Percentiles rank a stretch among this genome's conserved stretches.
Conservation (phyloP, 2,888 invertebrate species). For the Melieria picta region DNA sequence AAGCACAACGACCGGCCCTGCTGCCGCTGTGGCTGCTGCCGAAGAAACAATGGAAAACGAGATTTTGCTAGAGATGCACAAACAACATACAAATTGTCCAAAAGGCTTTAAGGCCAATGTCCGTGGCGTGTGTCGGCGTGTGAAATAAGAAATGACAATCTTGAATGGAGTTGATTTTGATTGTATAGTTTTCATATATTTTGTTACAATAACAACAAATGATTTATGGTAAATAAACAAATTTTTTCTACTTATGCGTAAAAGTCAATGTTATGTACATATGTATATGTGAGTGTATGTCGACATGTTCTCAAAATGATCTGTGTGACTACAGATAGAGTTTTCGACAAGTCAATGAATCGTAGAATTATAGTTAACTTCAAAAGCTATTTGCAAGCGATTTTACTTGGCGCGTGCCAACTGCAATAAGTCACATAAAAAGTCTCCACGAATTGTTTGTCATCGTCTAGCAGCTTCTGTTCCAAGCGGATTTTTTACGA, state of each 20-base stretch:
- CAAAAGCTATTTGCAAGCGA: no score
- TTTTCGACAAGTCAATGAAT: no score
- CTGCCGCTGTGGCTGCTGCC: constrained; percentile 12
- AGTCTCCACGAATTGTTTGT: no score
- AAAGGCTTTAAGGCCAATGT: constrained; percentile 45
- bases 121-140: constrained; percentile 45
- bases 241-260: background rate
- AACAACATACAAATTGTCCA: constrained; percentile 39
- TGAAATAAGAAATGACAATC: constrained; percentile 2
- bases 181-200: constrained; percentile 14
- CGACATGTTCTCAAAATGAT: no score
- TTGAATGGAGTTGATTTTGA: constrained; percentile 1
- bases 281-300: no score
- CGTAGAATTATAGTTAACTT: no score
- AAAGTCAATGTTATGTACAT: background rate
- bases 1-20: background rate
- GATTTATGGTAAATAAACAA: background rate
- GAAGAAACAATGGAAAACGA: constrained; percentile 19
- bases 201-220: background rate
- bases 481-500: no score
- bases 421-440: no score
- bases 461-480: no score
- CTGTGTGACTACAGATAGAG: no score
- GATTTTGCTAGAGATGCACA: constrained; percentile 16
- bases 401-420: no score